Conservation (phyloP, 1,140 invertebrate species). For the Drosophila elegans region DNA sequence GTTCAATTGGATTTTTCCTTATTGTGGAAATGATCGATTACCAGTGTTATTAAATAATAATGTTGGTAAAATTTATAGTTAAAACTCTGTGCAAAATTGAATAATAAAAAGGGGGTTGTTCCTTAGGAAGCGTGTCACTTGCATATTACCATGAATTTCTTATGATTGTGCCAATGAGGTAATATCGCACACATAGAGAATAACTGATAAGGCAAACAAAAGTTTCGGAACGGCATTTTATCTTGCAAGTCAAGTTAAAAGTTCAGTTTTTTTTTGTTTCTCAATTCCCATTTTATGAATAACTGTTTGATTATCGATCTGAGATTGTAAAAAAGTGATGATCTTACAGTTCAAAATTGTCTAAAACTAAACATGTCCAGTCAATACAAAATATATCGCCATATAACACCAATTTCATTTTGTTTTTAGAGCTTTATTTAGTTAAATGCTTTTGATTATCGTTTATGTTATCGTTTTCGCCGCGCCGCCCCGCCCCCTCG, state of each 20-base stretch:
- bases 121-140: too few relatives aligned
- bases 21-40: too few relatives aligned
- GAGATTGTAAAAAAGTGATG: background rate
- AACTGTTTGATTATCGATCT: background rate
- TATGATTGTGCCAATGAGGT: conserved; percentile 26
- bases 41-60: too few relatives aligned
- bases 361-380: too few relatives aligned
- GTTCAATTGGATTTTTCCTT: too few relatives aligned
- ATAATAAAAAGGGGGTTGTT: too few relatives aligned
- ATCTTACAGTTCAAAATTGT: background rate
- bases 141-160: conserved; percentile 13
- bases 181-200: conserved; percentile 9
- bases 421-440: conserved; percentile 40
- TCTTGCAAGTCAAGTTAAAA: background rate
- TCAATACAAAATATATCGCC: too few relatives aligned
- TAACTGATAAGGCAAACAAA: conserved; percentile 2
- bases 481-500: background rate
- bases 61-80: background rate
- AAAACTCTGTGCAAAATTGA: too few relatives aligned
- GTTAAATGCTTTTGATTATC: conserved; percentile 52
- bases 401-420: too few relatives aligned
- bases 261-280: background rate
- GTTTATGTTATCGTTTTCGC: conserved; percentile 47
- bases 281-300: background rate
- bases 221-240: background rate